These are phyloP conservation scores for Heteromormyrus szaboi DNA, from an alignment of 2,797 vertebrate species.

Conservation along the genomic window DNA sequence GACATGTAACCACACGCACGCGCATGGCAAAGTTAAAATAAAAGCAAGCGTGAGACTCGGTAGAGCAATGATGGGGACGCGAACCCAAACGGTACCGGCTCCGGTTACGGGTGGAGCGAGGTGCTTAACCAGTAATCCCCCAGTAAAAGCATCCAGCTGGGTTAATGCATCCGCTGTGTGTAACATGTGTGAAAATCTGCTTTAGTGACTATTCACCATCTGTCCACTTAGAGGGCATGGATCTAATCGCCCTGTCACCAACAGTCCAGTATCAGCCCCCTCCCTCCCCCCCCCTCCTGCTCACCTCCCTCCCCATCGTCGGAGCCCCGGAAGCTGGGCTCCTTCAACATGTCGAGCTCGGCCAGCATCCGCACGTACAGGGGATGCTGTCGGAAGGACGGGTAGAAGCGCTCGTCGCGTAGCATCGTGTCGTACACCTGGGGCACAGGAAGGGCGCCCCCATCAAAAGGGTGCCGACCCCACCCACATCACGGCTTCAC, in stretches of 20 bases:
- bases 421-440: slow-evolving; percentile 98
- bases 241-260: neutral
- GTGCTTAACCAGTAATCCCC: neutral
- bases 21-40: neutral
- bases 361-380: slow-evolving; percentile 95
- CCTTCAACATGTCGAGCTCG: slow-evolving; percentile 96
- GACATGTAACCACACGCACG: neutral
- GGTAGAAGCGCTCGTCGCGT: slow-evolving; percentile 89
- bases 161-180: neutral
- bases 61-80: neutral
- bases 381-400: slow-evolving; percentile 87
- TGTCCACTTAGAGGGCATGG: neutral
- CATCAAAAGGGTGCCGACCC: neutral
- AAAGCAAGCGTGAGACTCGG: neutral
- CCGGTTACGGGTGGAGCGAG: neutral
- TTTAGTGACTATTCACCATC: neutral
- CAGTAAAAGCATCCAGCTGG: neutral
- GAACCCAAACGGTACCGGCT: neutral
- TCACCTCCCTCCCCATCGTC: slow-evolving; percentile 88
- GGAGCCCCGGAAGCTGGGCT: slow-evolving; percentile 93
- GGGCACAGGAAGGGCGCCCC: neutral
- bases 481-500: neutral
- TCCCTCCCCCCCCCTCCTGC: neutral
- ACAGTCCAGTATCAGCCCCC: neutral
- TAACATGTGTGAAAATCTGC: neutral